Base-by-base conservation (phyloP, 2,888 invertebrate genomes). In the Chloroclystis v-ata region DNA sequence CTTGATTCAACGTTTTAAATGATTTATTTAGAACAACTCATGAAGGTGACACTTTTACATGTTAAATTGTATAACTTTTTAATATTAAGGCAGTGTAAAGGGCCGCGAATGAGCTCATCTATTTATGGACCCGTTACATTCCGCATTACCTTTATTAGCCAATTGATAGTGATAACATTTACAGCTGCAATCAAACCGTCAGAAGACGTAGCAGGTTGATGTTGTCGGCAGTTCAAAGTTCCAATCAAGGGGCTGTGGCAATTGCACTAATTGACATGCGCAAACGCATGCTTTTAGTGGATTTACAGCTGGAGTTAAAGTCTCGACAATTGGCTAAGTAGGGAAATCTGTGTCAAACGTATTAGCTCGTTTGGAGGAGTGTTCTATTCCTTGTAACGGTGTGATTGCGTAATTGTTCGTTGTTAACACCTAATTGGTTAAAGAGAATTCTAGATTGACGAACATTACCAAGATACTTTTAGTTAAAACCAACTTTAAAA, bases 201-300 rank as follows among this genome's bases (percentile, higher is more conserved):
- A 52, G 48, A 47, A 63, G 63, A 59, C 53, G 60, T 67, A 59
- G 59, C 56, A n/a, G 14, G 32, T n/a, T 14, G 11, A 16, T 7
- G 20, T 16, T 56, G 63, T 63, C 72, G 73, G 73, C 56, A 56
- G 66, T 74, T 82, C 78, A 82, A 82, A 80, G 73, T 63, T 54
- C 57, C 65, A 63, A 57, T 46, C 53, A 64, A 56, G 65, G 59
- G 59, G 63, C 58, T 56, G 54, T 53, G 53, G 69, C 82, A 82
- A 85, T 85, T 81, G 80, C 60, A 57, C 65, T 81, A 83, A 85
- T 85, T 82, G 79, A 68, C 60, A 64, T 71, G 58, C 78, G 76
- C 77, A 70, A 69, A 72, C 71, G 69, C 64, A 61, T 62, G 50
- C 54, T 53, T 54, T 75, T 75, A 80, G 73, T 75, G 72, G 72